A percentile compares a stretch with the other conserved stretches of the same genome.
These are phyloP conservation scores for Quiscalus mexicanus DNA, from an alignment of 2,113 vertebrate genomes.

Conservation along the genomic window DNA sequence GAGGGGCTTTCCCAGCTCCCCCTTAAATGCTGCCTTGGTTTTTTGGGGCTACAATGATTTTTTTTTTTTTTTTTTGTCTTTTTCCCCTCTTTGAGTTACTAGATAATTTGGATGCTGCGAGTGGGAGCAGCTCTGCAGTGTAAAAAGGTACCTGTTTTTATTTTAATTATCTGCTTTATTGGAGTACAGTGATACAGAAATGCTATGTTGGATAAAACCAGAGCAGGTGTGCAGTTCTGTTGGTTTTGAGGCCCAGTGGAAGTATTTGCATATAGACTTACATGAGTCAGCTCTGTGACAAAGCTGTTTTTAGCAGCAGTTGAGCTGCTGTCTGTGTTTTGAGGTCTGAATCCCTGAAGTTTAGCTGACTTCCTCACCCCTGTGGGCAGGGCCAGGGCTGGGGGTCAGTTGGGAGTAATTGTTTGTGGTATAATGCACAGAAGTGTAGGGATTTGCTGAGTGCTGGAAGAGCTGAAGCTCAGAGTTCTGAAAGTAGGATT, in stretches of 20 bases:
- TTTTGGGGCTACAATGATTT: fast-evolving
- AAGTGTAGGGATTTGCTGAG: fast-evolving
- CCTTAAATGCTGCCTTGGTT: fast-evolving
- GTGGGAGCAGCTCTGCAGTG: background rate
- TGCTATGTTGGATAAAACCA: fast-evolving
- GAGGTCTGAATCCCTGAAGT: background rate
- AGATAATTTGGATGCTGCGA: background rate
- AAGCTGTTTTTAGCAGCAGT: background rate
- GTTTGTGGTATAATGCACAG: fast-evolving
- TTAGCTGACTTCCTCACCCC: fast-evolving
- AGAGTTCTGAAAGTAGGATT: background rate
- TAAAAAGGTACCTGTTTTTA: background rate
- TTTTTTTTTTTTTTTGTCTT: background rate
- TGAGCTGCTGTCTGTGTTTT: background rate
- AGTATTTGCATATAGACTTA: fast-evolving
- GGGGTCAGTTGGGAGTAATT: fast-evolving
- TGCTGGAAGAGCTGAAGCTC: background rate
- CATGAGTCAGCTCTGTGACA: background rate
- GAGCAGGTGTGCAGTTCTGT: background rate
- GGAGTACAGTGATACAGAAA: fast-evolving
- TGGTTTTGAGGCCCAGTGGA: background rate
- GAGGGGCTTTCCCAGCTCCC: background rate
- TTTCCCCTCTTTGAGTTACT: background rate
- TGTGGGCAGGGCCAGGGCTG: fast-evolving
- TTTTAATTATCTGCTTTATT: fast-evolving